A percentile compares a stretch with the other conserved stretches of the same genome.
These are phyloP conservation scores for Halichoerus grypus DNA, from an alignment of 2,113 vertebrate genomes.

Conservation along the genomic window DNA sequence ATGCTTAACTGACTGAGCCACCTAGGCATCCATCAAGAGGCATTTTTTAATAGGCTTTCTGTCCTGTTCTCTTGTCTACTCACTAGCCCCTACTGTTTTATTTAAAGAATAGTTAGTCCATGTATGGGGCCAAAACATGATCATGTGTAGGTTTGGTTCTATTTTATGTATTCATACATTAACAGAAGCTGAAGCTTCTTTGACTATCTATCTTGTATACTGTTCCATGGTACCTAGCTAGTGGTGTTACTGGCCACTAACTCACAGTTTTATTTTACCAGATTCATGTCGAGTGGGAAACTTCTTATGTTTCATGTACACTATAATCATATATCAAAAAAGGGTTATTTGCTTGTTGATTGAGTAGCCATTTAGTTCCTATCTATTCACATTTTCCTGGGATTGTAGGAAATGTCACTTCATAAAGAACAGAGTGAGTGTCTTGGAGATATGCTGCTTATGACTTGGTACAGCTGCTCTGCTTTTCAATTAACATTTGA, in stretches of 20 bases:
- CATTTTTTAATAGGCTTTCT: slow-evolving; percentile 32
- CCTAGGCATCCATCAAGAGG: background rate
- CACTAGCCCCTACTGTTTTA: background rate
- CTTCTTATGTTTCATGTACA: background rate
- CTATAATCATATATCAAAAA: background rate
- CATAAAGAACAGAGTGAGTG: background rate
- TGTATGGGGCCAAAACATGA: background rate
- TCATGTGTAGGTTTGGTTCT: background rate
- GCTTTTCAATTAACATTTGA: slow-evolving; percentile 55
- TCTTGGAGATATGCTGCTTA: slow-evolving; percentile 24
- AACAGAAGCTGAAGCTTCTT: background rate
- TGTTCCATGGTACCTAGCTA: background rate
- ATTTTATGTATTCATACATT: background rate
- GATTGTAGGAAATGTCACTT: slow-evolving; percentile 37
- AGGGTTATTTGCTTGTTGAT: background rate
- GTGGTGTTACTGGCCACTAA: background rate
- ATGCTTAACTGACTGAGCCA: too few relatives aligned
- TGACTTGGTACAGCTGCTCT: background rate
- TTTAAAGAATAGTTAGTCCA: background rate
- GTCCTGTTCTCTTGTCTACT: background rate
- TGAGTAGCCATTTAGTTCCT: slow-evolving; percentile 16
- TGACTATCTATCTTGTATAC: background rate
- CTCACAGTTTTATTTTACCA: background rate
- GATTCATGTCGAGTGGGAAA: background rate
- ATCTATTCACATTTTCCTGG: slow-evolving; percentile 2